Evolutionary conservation across 2,797 vertebrate species (phyloP), one percentile per base, ranked within the genome.

Genomic region (Liparis tanakae): DNA sequence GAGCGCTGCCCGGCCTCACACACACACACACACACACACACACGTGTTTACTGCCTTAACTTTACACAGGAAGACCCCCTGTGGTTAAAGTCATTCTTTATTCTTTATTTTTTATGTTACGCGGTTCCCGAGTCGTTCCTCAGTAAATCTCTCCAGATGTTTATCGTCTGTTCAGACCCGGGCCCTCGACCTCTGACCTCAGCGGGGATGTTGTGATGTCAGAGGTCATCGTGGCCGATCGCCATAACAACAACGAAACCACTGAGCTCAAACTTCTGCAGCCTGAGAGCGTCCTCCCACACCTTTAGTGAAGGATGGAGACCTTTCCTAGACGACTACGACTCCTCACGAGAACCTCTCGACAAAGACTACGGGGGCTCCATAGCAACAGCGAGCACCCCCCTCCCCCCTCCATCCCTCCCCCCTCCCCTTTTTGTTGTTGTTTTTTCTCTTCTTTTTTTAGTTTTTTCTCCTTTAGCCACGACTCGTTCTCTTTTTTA

Each of bases 121-220:
- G 8, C 3, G 44, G 7, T 48, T n/a, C 18, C 46, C 18, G n/a
- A 46, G 17, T 48, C 1, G n/a, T 48, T 48, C 18, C n/a, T 48
- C 18, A 9, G 44, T 9, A 48, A 48, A 48, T 39, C 44, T 59
- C 10, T 41, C 61, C 30, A 3, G 10, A 64, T 44, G 46, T 25
- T 51, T 18, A 53, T 59, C 53, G 34, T 76, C 60, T 25, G n/a
- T 18, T 61, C 20, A 70, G 41, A 50, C 20, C 25, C 10, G 41
- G 12, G 36, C 33, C 18, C 55, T 50, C 6, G 17, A 34, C 13
- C 37, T 17, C 18, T 33, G 12, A 60, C 54, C 56, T 60, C 37
- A 17, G 22, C 15, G 9, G 13, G 30, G 46, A 33, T 22, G 5
- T 22, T 36, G 10, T 34, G 12, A 30, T 13, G 64, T 13, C 36